phyloP scores from a whole-genome alignment of 2,797 vertebrate genomes.

The Heteromormyrus szaboi region DNA sequence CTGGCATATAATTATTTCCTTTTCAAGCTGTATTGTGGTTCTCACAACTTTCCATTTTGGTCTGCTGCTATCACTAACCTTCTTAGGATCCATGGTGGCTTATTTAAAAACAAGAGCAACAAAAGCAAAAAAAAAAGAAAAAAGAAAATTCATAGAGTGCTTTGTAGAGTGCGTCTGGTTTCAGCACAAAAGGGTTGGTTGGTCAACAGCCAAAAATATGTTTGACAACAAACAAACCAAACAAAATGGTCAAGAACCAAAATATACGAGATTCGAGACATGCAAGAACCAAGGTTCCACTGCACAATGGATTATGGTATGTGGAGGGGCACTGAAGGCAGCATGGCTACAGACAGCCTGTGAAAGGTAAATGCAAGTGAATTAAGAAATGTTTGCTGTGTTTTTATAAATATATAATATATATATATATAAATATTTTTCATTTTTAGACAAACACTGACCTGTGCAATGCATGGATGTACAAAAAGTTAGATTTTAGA shows the following conservation, averaged over 20 bases:
- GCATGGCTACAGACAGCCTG: neutral
- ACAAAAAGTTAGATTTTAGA: neutral
- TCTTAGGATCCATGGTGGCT: neutral
- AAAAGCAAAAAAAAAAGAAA: too few species aligned
- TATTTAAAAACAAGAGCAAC: neutral
- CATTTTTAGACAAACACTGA: neutral
- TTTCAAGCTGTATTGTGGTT: too few species aligned
- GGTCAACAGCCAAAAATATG: too few species aligned
- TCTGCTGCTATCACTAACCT: neutral
- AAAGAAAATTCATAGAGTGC: too few species aligned
- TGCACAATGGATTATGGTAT: neutral
- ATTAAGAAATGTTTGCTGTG: neutral
- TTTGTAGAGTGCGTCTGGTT: too few species aligned
- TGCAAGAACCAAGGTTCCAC: too few species aligned
- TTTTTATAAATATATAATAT: neutral
- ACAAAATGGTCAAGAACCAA: too few species aligned
- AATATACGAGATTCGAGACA: too few species aligned
- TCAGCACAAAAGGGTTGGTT: too few species aligned
- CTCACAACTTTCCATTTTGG: neutral
- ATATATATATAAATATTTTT: neutral
- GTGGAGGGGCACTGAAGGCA: neutral
- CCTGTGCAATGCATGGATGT: neutral
- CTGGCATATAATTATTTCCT: neutral
- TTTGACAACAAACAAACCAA: too few species aligned
- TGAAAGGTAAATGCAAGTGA: neutral